phyloP scores from a whole-genome alignment of 2,888 invertebrate species.

The Polylopha cassiicola region DNA sequence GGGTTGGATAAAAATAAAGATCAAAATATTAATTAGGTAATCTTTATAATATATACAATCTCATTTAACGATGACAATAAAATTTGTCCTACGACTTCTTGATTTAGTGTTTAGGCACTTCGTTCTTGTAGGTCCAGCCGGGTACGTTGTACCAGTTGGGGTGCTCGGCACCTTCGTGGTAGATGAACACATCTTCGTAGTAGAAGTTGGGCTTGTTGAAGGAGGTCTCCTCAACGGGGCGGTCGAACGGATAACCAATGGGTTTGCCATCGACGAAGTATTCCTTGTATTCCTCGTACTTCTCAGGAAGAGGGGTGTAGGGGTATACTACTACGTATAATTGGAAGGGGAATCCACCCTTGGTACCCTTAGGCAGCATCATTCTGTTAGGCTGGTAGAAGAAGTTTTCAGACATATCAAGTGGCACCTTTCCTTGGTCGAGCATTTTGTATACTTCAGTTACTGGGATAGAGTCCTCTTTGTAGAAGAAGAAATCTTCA shows the following conservation, averaged over 20 bases:
- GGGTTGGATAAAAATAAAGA: too few species aligned
- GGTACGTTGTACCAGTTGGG: conserved; percentile 41
- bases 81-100: too few species aligned
- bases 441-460: conserved; percentile 78
- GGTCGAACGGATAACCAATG: conserved; percentile 78
- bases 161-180: conserved; percentile 62
- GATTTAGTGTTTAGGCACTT: conserved; percentile 15
- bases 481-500: conserved; percentile 78
- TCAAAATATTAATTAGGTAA: too few species aligned
- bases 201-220: conserved; percentile 77
- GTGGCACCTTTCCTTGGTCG: conserved; percentile 68
- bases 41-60: too few species aligned
- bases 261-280: conserved; percentile 68
- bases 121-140: conserved; percentile 8
- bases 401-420: conserved; percentile 71
- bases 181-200: conserved; percentile 77
- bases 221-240: conserved; percentile 61
- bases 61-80: too few species aligned
- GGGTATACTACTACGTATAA: conserved; percentile 80
- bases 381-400: conserved; percentile 82
- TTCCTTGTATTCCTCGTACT: conserved; percentile 39
- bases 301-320: conserved; percentile 57
- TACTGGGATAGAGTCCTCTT: conserved; percentile 79
- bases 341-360: conserved; percentile 80
- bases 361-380: conserved; percentile 83